Base-by-base conservation (phyloP, 2,888 invertebrate species). In the Cyaniris semiargus region DNA sequence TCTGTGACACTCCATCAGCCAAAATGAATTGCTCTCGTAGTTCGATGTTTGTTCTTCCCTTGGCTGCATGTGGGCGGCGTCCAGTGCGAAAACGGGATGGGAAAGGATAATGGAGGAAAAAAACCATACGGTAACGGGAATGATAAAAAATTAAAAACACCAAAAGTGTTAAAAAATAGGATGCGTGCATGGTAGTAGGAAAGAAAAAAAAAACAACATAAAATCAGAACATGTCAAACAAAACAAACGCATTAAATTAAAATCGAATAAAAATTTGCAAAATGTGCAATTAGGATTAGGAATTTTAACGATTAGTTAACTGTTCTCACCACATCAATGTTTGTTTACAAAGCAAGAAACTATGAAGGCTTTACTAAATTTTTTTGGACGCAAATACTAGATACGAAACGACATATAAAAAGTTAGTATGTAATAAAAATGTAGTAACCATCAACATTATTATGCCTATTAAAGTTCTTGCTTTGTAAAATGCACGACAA, bases 11-110 rank as follows among this genome's bases (percentile, higher is more conserved):
- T 90, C 99, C 99, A 92, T 98, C 98, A 86, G 99, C 99, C 95
- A 99, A 95, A 93, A 99, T 98, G 96, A 99, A 99, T 95, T 99
- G 98, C 95, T 99, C 99, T 90, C 99, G 96, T 90, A 99, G 96
- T 95, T 99, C 99, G 95, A 99, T 98, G 96, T 99, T 99, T 94
- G 99, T 99, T 95, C 99, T 97, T 95, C 99, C 99, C 96, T 99
- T 99, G 95, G 99, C 99, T 99, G 95, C 92, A 95, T 94, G 95
- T 94, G 94, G 93, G 94, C 94, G 92, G 92, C 92, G 92, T 93
- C 93, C 93, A 87, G 90, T 91, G 91, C 88, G 89, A 83, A 85
- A 87, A 83, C 82, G 88, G 86, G 83, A 74, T 79, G 86, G 89
- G 86, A 80, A 72, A 81, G 86, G 87, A 83, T 27, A 71, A 80